Percentiles rank a stretch among this genome's conserved stretches.
phyloP scores from a whole-genome alignment of 2,113 vertebrate species.

The Mirza zaza region DNA sequence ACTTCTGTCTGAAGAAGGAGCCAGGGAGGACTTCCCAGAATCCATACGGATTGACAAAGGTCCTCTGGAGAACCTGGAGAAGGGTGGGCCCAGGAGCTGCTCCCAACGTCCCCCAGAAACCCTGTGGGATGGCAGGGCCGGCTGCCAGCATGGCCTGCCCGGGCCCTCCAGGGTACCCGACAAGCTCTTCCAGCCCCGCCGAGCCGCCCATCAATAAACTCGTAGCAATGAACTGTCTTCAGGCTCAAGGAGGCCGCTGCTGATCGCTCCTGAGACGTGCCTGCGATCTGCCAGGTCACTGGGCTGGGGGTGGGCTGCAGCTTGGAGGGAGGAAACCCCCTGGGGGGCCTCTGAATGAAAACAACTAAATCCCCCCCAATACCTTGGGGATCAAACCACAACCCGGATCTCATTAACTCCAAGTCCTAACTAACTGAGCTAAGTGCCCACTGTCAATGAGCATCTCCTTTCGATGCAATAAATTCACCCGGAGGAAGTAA shows the following conservation, averaged over 20 bases:
- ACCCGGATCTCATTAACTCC: background rate
- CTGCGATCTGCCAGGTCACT: background rate
- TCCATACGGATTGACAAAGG: accelerated
- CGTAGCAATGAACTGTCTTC: background rate
- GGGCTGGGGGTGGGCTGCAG: background rate
- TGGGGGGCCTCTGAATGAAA: background rate
- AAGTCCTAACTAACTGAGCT: background rate
- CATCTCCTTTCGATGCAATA: background rate
- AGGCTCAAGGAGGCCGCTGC: background rate
- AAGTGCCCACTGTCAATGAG: background rate
- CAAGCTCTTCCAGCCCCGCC: accelerated
- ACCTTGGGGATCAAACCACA: background rate
- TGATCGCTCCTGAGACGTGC: background rate
- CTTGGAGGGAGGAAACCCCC: background rate
- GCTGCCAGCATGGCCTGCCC: background rate
- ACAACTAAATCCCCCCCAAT: background rate
- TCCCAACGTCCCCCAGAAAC: background rate
- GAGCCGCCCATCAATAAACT: background rate
- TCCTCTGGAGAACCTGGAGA: background rate
- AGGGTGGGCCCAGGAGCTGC: accelerated
- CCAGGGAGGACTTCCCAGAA: background rate
- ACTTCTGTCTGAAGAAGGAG: background rate
- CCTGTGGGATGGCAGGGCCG: background rate
- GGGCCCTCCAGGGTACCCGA: background rate
- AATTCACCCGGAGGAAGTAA: slow-evolving; percentile 38